Percentiles rank a stretch among this genome's conserved stretches.
Evolutionary conservation across 2,113 vertebrate genomes (phyloP).

Genomic region (Oryzias melastigma): DNA sequence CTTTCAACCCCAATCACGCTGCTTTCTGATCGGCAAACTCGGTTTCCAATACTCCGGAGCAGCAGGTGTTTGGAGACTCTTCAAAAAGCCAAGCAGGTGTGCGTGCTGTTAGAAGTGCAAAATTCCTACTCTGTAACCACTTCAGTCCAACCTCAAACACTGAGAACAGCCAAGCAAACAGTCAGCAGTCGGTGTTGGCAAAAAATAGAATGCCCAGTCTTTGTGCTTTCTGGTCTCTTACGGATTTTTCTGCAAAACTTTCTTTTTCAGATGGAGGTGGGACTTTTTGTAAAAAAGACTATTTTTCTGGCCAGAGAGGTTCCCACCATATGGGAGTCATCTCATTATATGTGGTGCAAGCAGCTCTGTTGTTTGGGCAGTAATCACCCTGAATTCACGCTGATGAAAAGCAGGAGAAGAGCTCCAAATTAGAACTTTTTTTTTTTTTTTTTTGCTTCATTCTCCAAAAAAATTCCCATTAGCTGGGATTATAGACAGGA

Average conservation of each 20-base stretch:
- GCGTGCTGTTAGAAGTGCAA: slow-evolving; percentile 31
- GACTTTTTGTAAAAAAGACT: slow-evolving; percentile 12
- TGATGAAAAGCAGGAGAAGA: neutral
- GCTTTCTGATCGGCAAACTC: slow-evolving; percentile 31
- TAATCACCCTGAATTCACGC: slow-evolving; percentile 32
- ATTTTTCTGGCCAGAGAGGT: slow-evolving; percentile 4
- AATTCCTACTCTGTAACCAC: slow-evolving; percentile 31
- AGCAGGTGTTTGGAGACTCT: slow-evolving; percentile 64
- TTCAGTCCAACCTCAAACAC: slow-evolving; percentile 28
- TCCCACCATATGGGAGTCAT: slow-evolving; percentile 24
- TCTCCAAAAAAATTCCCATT: too few species aligned
- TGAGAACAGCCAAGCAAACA: slow-evolving; percentile 25
- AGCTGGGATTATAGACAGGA: too few species aligned
- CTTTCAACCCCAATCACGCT: slow-evolving; percentile 55
- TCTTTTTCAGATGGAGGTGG: slow-evolving; percentile 10
- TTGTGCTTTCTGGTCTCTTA: slow-evolving; percentile 32
- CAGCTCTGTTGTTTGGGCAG: slow-evolving; percentile 16
- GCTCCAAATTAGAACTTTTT: slow-evolving; percentile 1
- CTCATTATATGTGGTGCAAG: slow-evolving; percentile 19
- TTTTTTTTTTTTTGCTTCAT: neutral
- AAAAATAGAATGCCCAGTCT: slow-evolving; percentile 50
- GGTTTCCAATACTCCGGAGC: slow-evolving; percentile 22
- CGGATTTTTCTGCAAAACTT: neutral
- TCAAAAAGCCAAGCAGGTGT: slow-evolving; percentile 55
- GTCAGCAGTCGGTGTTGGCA: slow-evolving; percentile 31